A percentile compares a stretch with the other conserved stretches of the same genome.
Conservation (phyloP, 2,888 invertebrate genomes). For the Psococerastis gibbosa region DNA sequence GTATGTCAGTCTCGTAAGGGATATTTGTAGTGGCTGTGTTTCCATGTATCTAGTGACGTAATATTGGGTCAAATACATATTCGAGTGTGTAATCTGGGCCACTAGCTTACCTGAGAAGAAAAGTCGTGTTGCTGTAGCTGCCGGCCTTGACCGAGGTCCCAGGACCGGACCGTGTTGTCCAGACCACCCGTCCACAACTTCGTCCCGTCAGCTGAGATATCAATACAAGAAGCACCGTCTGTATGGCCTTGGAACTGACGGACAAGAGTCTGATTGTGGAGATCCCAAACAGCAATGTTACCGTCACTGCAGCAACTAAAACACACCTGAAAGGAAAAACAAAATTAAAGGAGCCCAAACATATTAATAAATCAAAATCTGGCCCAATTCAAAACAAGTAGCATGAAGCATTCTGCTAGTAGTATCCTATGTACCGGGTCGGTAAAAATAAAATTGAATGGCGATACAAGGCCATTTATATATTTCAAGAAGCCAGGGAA, state of each 20-base stretch:
- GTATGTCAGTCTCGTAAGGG: too few relatives aligned
- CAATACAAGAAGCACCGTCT: conserved; percentile 95
- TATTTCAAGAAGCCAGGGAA: too few relatives aligned
- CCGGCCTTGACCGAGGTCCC: conserved; percentile 86
- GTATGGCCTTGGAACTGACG: conserved; percentile 91
- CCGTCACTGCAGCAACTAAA: conserved; percentile 98
- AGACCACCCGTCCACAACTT: conserved; percentile 85
- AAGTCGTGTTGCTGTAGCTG: conserved; percentile 93
- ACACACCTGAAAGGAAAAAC: conserved; percentile 39
- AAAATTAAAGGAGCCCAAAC: not conserved
- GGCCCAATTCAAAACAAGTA: too few relatives aligned
- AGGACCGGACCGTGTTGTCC: conserved; percentile 90
- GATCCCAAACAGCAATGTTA: conserved; percentile 92
- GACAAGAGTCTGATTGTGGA: conserved; percentile 77
- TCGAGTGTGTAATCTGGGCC: too few relatives aligned
- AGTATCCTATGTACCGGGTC: too few relatives aligned
- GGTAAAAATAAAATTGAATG: too few relatives aligned
- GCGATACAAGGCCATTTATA: too few relatives aligned
- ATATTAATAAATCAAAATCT: too few relatives aligned
- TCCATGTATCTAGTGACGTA: too few relatives aligned
- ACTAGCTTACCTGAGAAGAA: conserved; percentile 49
- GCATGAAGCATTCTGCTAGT: too few relatives aligned
- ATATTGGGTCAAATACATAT: too few relatives aligned
- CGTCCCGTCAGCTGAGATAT: conserved; percentile 84
- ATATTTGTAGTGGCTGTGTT: too few relatives aligned